Evolutionary conservation across 2,797 vertebrate genomes (phyloP).

Genomic region (Chelon auratus): DNA sequence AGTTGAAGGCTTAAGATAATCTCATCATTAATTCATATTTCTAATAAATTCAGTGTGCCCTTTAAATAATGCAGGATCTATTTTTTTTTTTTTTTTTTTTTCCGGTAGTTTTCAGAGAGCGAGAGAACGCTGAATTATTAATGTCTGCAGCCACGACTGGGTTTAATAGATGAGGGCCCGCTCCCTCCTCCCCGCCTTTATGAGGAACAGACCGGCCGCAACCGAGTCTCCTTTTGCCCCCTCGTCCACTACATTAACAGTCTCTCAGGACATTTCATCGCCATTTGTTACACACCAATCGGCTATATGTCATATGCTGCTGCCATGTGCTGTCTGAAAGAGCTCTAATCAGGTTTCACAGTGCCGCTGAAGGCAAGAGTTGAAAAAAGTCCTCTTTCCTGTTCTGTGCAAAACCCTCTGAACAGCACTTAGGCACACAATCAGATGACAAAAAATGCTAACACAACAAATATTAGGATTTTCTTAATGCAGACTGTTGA

Average conservation of each 20-base stretch:
- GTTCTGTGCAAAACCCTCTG: neutral
- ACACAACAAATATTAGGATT: constrained; percentile 6
- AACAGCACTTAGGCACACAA: constrained; percentile 2
- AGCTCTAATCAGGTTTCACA: constrained; percentile 26
- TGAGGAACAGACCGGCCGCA: constrained; percentile 12
- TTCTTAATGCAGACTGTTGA: neutral
- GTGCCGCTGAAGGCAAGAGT: neutral
- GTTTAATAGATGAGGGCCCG: constrained; percentile 64
- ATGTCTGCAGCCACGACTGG: constrained; percentile 61
- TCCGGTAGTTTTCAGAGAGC: constrained; percentile 68
- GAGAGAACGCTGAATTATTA: constrained; percentile 78
- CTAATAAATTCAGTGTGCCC: constrained; percentile 78
- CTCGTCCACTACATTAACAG: constrained; percentile 10
- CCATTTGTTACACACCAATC: constrained; percentile 21
- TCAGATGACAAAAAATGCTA: constrained; percentile 3
- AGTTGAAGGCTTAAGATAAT: constrained; percentile 74
- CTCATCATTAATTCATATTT: constrained; percentile 79
- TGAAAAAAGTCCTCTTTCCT: too few relatives aligned
- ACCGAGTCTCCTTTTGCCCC: constrained; percentile 25
- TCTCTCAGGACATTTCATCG: constrained; percentile 33
- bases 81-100: constrained; percentile 73
- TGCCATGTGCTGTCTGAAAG: constrained; percentile 19
- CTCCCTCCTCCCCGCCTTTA: constrained; percentile 41
- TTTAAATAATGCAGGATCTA: constrained; percentile 78
- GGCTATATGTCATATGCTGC: constrained; percentile 24